phyloP scores from a whole-genome alignment of 2,888 invertebrate species.

The Volucella inflata region DNA sequence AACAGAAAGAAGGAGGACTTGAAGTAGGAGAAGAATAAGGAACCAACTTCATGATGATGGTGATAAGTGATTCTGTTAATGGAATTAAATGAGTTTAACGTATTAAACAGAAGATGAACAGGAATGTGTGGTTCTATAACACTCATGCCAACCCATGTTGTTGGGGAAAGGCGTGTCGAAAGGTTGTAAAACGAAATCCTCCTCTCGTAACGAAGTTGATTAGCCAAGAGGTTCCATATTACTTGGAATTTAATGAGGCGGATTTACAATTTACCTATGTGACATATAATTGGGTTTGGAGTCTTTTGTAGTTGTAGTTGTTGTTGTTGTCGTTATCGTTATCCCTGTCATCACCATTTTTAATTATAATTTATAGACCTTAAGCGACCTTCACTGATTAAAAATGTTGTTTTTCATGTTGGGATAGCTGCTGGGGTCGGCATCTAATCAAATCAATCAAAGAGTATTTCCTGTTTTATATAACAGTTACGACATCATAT shows the following conservation, averaged over 20 bases:
- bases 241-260: not conserved
- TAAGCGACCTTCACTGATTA: slow-evolving; percentile 58
- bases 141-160: not conserved
- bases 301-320: slow-evolving; percentile 9
- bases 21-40: not conserved
- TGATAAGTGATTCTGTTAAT: slow-evolving; percentile 44
- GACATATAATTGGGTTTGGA: slow-evolving; percentile 27
- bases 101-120: slow-evolving; percentile 23
- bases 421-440: too few species aligned
- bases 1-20: not conserved
- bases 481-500: too few species aligned
- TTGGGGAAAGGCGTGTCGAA: slow-evolving; percentile 9
- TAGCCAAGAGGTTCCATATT: slow-evolving; percentile 39
- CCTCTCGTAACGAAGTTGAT: slow-evolving; percentile 36
- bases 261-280: not conserved
- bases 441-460: too few species aligned
- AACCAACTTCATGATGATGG: slow-evolving; percentile 1
- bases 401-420: slow-evolving; percentile 10
- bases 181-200: slow-evolving; percentile 46
- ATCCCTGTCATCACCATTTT: slow-evolving; percentile 40
- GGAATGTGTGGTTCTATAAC: not conserved
- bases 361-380: slow-evolving; percentile 64
- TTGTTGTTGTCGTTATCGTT: too few species aligned
- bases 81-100: slow-evolving; percentile 58
- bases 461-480: too few species aligned